A percentile compares a stretch with the other conserved stretches of the same genome.
Evolutionary conservation across 2,888 invertebrate genomes (phyloP).

Genomic region (Lepidocyrtoides sp.): DNA sequence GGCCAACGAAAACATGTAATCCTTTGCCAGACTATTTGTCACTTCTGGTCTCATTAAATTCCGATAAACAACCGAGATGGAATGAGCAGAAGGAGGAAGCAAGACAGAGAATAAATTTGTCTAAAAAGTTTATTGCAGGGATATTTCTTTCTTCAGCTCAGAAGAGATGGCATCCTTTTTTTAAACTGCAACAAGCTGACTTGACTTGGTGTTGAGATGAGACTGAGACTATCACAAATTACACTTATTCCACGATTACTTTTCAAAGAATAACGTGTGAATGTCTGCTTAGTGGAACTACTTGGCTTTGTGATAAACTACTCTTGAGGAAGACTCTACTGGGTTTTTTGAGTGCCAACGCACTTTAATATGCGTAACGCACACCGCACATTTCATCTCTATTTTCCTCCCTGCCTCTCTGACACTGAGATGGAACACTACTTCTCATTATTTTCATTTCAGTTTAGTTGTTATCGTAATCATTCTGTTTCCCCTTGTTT

Average conservation of each 20-base stretch:
- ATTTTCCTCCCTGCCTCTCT: neutral
- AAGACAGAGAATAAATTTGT: constrained; percentile 18
- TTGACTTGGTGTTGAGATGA: too few species aligned
- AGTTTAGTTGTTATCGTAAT: neutral
- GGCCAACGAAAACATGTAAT: neutral
- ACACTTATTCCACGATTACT: neutral
- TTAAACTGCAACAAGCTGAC: too few species aligned
- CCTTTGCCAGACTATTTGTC: constrained; percentile 13
- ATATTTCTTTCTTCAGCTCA: neutral
- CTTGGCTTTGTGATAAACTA: neutral
- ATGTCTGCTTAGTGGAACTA: neutral
- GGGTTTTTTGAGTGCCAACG: constrained; percentile 33
- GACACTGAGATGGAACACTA: neutral
- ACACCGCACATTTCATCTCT: constrained; percentile 9
- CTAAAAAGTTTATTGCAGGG: neutral
- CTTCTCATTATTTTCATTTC: neutral
- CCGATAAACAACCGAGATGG: constrained; percentile 8
- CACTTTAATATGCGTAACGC: constrained; percentile 44
- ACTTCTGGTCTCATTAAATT: constrained; percentile 33
- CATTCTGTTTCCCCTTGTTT: neutral
- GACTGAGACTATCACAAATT: too few species aligned
- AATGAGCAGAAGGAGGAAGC: neutral
- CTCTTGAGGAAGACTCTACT: neutral
- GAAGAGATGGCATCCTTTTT: too few species aligned
- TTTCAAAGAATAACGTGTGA: neutral